Percentiles rank a stretch among this genome's conserved stretches.
phyloP scores from a whole-genome alignment of 1,140 invertebrate genomes.

The Goniozus legneri region DNA sequence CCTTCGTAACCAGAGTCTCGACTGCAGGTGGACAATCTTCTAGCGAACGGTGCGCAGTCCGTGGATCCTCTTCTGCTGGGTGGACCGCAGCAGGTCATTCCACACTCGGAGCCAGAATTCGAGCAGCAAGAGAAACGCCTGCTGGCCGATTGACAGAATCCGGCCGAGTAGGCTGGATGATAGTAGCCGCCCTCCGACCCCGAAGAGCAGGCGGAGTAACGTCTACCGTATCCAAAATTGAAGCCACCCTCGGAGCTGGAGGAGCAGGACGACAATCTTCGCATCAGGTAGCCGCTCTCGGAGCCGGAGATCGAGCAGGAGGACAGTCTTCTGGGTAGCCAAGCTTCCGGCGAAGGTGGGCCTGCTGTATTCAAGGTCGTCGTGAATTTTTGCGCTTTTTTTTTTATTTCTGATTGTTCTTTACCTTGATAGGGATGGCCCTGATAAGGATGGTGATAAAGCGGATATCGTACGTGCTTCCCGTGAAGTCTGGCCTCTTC shows the following conservation, averaged over 20 bases:
- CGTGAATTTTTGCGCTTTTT: neutral
- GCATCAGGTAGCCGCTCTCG: constrained; percentile 45
- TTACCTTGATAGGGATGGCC: constrained; percentile 39
- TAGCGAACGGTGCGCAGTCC: constrained; percentile 44
- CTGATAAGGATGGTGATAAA: constrained; percentile 35
- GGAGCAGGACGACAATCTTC: constrained; percentile 48
- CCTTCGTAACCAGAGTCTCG: constrained; percentile 50
- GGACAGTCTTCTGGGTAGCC: constrained; percentile 56
- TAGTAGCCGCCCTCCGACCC: constrained; percentile 46
- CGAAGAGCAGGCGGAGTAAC: constrained; percentile 48
- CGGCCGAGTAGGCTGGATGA: constrained; percentile 36
- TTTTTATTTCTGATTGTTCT: neutral
- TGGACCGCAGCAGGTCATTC: constrained; percentile 25
- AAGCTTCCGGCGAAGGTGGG: constrained; percentile 56
- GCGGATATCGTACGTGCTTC: constrained; percentile 27
- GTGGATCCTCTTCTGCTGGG: constrained; percentile 37
- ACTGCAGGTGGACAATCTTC: constrained; percentile 56
- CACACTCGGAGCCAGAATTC: constrained; percentile 40
- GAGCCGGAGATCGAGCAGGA: constrained; percentile 45
- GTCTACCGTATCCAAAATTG: no score
- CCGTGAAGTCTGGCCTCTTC: constrained; percentile 52
- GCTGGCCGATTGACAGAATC: constrained; percentile 38
- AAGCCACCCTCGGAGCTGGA: constrained; percentile 49
- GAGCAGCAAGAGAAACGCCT: constrained; percentile 46
- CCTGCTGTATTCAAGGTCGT: constrained; percentile 20